These are phyloP conservation scores for Gandaritis pyraliata DNA, from an alignment of 2,888 invertebrate genomes.

Conservation along the genomic window DNA sequence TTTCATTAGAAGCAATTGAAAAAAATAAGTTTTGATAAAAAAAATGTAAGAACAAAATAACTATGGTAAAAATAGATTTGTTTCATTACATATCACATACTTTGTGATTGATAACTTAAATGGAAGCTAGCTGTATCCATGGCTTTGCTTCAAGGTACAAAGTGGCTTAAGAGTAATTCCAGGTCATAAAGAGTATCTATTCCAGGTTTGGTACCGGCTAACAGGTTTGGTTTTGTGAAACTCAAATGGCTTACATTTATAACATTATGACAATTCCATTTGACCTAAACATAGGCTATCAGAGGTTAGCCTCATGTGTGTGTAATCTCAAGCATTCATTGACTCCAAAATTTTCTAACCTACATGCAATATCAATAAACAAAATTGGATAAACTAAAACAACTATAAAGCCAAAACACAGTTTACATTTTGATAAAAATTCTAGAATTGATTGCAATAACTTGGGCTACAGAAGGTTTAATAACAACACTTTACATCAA, in stretches of 20 bases:
- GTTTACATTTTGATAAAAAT: constrained; percentile 19
- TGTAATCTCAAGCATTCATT: constrained; percentile 14
- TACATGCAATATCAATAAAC: constrained; percentile 22
- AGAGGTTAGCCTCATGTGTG: constrained; percentile 16
- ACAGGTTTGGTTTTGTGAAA: neutral
- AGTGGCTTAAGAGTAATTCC: too few relatives aligned
- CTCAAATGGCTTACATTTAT: constrained; percentile 7
- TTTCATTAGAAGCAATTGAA: too few relatives aligned
- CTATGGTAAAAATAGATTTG: too few relatives aligned
- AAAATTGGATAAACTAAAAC: constrained; percentile 12
- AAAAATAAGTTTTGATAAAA: too few relatives aligned
- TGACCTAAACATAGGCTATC: constrained; percentile 31
- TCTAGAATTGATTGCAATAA: constrained; percentile 21
- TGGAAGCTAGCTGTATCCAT: too few relatives aligned
- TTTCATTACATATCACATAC: too few relatives aligned
- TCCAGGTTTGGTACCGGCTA: too few relatives aligned
- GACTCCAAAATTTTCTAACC: constrained; percentile 24
- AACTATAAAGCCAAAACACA: neutral
- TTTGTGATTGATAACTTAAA: too few relatives aligned
- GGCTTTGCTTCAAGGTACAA: too few relatives aligned
- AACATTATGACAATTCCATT: constrained; percentile 14
- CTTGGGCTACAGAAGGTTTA: constrained; percentile 22
- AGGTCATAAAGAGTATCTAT: too few relatives aligned
- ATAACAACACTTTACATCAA: constrained; percentile 24
- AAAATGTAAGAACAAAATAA: too few relatives aligned